Conservation (phyloP, 2,113 vertebrate species). For the Lasiurus cinereus region DNA sequence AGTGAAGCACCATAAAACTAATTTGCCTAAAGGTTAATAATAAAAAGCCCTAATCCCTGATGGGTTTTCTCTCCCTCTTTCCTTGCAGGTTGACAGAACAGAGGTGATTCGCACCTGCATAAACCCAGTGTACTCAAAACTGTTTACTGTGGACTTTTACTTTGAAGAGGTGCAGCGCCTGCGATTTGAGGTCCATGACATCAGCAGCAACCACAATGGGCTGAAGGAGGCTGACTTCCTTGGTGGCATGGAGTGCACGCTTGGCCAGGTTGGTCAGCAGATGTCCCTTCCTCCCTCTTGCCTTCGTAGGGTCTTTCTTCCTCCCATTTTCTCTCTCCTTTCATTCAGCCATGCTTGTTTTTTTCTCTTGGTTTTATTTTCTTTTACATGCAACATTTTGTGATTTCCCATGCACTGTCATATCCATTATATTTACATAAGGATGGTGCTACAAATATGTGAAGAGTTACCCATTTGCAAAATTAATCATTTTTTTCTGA, state of each 20-base stretch:
- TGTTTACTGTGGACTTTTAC: constrained; percentile 98
- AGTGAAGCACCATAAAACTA: not conserved
- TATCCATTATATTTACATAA: not conserved
- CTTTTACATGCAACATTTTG: not conserved
- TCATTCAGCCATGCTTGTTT: not conserved
- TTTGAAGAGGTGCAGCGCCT: constrained; percentile 98
- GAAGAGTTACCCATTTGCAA: not conserved
- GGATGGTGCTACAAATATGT: not conserved
- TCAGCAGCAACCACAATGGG: constrained; percentile 95
- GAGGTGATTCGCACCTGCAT: constrained; percentile 97
- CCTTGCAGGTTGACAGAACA: constrained; percentile 95
- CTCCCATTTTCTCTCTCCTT: fast-evolving
- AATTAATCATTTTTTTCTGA: not conserved
- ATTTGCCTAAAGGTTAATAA: not conserved
- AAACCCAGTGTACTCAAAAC: constrained; percentile 96
- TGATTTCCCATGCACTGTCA: not conserved
- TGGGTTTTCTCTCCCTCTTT: not conserved
- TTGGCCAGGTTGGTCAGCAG: constrained; percentile 92
- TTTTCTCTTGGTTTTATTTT: constrained; percentile 16
- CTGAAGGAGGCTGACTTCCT: constrained; percentile 95
- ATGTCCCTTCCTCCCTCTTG: fast-evolving
- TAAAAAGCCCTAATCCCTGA: not conserved
- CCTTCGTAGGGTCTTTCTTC: fast-evolving
- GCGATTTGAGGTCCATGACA: constrained; percentile 95
- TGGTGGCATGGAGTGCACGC: constrained; percentile 96